Evolutionary conservation across 2,888 invertebrate species (phyloP).

Genomic region (Campoplex nolae): DNA sequence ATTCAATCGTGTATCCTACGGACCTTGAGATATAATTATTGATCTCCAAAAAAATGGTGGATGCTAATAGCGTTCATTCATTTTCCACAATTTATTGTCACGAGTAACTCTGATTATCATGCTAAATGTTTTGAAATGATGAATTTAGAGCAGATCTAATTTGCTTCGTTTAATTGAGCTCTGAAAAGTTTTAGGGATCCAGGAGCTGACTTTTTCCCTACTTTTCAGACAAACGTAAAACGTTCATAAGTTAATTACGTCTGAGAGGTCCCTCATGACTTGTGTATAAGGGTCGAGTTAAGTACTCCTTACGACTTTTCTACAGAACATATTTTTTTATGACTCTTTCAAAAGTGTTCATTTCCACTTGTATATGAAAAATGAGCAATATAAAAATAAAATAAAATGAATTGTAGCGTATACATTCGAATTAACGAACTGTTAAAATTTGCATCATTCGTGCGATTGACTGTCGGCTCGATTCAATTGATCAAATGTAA

Average conservation of each 20-base stretch:
- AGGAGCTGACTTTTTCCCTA: not conserved
- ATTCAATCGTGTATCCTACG: not conserved
- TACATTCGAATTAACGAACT: not conserved
- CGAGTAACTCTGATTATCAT: not conserved
- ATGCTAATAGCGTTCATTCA: too few relatives aligned
- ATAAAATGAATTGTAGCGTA: not conserved
- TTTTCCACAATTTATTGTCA: not conserved
- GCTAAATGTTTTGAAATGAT: not conserved
- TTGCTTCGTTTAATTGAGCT: not conserved
- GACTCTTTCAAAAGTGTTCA: not conserved
- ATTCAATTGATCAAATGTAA: not conserved
- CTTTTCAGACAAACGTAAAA: not conserved
- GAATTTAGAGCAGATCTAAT: not conserved
- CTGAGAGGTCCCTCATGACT: constrained; percentile 2
- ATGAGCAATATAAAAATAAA: not conserved
- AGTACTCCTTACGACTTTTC: not conserved
- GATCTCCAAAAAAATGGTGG: not conserved
- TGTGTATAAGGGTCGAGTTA: not conserved
- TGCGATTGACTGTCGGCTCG: not conserved
- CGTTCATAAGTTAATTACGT: not conserved
- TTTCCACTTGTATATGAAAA: not conserved
- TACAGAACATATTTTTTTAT: not conserved
- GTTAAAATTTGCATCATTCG: not conserved
- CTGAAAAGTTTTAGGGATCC: not conserved
- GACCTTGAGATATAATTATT: not conserved